These are phyloP conservation scores for Caenorhabditis sp. DNA, from an alignment of 2,888 invertebrate species.

Conservation along the genomic window DNA sequence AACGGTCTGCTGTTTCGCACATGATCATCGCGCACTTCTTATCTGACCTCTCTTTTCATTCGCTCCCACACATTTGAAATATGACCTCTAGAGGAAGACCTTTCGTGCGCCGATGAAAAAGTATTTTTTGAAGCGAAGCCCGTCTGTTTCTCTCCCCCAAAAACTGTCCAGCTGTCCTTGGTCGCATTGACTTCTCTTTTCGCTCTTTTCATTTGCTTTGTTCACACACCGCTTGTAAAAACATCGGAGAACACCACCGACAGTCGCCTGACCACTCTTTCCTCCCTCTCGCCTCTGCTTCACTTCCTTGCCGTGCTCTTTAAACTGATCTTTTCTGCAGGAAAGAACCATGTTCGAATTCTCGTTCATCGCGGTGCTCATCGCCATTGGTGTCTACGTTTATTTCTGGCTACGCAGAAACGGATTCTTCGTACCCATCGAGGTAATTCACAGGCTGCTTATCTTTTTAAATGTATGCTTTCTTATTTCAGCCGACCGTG, in stretches of 20 bases:
- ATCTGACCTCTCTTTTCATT: no score
- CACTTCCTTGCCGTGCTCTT: neutral
- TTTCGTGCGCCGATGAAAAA: no score
- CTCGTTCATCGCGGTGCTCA: slow-evolving; percentile 51
- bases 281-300: neutral
- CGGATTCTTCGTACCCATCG: slow-evolving; percentile 60
- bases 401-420: slow-evolving; percentile 58
- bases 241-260: slow-evolving; percentile 12
- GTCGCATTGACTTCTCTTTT: slow-evolving; percentile 21
- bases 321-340: slow-evolving; percentile 2
- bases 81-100: no score
- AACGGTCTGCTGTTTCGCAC: no score
- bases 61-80: no score
- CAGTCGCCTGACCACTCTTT: slow-evolving; percentile 8
- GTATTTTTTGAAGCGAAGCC: no score
- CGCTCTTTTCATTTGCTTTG: slow-evolving; percentile 27
- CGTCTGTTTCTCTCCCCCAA: no score
- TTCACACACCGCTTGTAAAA: slow-evolving; percentile 20
- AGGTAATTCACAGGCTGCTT: slow-evolving; percentile 33
- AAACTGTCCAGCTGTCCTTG: slow-evolving; percentile 4
- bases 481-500: slow-evolving; percentile 41
- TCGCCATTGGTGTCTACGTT: slow-evolving; percentile 65
- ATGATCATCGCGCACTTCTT: no score
- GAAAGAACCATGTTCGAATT: slow-evolving; percentile 35
- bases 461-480: neutral